phyloP scores from a whole-genome alignment of 2,888 invertebrate genomes.

The Drosophila vallismaia region DNA sequence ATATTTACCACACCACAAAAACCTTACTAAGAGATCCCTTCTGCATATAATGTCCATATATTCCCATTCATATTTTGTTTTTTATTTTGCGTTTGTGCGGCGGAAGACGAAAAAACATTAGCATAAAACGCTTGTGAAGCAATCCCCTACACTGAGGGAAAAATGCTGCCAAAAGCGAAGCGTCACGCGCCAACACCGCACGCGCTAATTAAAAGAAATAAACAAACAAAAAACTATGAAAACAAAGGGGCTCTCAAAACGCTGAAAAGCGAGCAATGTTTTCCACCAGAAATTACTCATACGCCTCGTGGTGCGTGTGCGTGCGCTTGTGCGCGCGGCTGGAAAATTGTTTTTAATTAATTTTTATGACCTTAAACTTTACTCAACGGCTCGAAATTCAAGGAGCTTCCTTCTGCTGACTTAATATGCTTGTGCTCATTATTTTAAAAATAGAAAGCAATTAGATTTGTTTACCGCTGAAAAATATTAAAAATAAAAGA shows the following conservation, averaged over 20 bases:
- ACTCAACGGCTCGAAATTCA: conserved; percentile 36
- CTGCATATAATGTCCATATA: conserved; percentile 45
- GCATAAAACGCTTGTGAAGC: conserved; percentile 57
- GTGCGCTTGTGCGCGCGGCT: conserved; percentile 62
- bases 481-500: background rate
- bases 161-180: conserved; percentile 44
- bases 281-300: conserved; percentile 46
- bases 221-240: conserved; percentile 48
- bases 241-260: conserved; percentile 28
- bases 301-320: conserved; percentile 51
- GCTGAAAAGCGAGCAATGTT: conserved; percentile 36
- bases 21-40: conserved; percentile 13
- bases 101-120: conserved; percentile 46
- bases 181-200: conserved; percentile 44
- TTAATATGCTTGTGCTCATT: conserved; percentile 13
- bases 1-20: conserved; percentile 41
- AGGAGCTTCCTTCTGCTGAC: conserved; percentile 5
- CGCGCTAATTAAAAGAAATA: conserved; percentile 71
- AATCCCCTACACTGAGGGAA: conserved; percentile 27
- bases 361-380: conserved; percentile 65
- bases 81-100: conserved; percentile 13
- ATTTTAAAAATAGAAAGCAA: conserved; percentile 52
- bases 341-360: conserved; percentile 72
- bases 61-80: conserved; percentile 36
- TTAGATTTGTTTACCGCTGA: conserved; percentile 42